phyloP scores from a whole-genome alignment of 2,888 invertebrate genomes.

The Alentia gelatinosa region DNA sequence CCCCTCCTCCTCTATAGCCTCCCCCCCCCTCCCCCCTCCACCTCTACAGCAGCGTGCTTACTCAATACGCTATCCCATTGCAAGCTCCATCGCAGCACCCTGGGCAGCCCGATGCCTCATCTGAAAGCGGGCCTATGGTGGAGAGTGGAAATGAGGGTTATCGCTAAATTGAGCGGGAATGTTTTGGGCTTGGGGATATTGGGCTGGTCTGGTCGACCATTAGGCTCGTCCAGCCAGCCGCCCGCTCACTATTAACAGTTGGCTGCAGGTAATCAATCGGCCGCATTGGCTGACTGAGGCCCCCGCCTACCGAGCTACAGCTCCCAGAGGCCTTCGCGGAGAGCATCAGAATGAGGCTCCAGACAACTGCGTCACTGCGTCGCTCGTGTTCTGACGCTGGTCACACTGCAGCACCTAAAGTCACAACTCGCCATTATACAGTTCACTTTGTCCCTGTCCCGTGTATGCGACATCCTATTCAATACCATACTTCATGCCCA shows the following conservation, averaged over 20 bases:
- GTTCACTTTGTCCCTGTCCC: no score
- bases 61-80: neutral
- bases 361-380: no score
- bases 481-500: no score
- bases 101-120: neutral
- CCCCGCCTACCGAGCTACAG: no score
- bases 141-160: slow-evolving; percentile 8
- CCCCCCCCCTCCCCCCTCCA: neutral
- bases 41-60: neutral
- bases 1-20: neutral
- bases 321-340: no score
- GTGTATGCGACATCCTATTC: no score
- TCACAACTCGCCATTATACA: no score
- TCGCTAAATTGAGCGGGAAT: slow-evolving; percentile 21
- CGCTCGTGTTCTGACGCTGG: no score
- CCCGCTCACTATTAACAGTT: neutral
- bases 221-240: neutral
- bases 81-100: neutral
- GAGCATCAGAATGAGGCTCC: no score
- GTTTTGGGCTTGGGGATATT: neutral
- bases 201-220: neutral
- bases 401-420: no score
- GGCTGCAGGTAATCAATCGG: neutral
- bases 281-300: neutral
- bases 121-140: neutral